A percentile compares a stretch with the other conserved stretches of the same genome.
These are phyloP conservation scores for Echinops telfairi DNA, from an alignment of 2,113 vertebrate genomes.

Conservation along the genomic window DNA sequence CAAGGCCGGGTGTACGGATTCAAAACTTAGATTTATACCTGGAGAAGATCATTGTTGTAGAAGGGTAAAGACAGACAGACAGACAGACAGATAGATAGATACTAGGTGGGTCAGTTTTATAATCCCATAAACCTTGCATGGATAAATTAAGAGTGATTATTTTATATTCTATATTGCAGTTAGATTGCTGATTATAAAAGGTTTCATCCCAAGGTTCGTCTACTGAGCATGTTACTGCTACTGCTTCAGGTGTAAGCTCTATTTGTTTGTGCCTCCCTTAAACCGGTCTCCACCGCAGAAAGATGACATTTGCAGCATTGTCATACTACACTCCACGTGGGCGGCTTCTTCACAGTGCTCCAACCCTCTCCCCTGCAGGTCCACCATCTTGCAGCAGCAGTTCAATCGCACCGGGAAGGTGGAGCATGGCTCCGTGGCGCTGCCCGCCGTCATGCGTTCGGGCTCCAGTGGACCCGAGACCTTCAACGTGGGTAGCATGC, in stretches of 20 bases:
- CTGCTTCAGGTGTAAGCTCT: not conserved
- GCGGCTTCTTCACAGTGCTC: not conserved
- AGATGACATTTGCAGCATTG: too few relatives aligned
- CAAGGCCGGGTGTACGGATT: not conserved
- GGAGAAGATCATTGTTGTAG: not conserved
- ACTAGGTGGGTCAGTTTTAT: not conserved
- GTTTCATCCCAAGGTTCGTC: not conserved
- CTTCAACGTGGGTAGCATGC: slow-evolving; percentile 97
- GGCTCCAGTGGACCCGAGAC: slow-evolving; percentile 96
- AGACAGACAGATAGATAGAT: too few relatives aligned
- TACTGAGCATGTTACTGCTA: fast-evolving
- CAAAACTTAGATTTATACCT: not conserved
- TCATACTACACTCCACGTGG: fast-evolving
- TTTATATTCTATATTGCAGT: not conserved
- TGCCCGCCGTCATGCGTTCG: slow-evolving; percentile 97
- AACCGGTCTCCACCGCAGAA: not conserved
- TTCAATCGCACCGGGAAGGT: slow-evolving; percentile 96
- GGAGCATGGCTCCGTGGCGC: slow-evolving; percentile 95
- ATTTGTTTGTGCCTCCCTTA: not conserved
- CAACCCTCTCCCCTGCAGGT: slow-evolving; percentile 82
- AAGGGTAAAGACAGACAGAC: too few relatives aligned
- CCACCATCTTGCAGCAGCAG: slow-evolving; percentile 98
- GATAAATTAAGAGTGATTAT: not conserved
- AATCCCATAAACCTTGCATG: not conserved
- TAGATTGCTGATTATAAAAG: not conserved